Conservation (phyloP, 2,113 vertebrate species). For the Ceratotherium simum region DNA sequence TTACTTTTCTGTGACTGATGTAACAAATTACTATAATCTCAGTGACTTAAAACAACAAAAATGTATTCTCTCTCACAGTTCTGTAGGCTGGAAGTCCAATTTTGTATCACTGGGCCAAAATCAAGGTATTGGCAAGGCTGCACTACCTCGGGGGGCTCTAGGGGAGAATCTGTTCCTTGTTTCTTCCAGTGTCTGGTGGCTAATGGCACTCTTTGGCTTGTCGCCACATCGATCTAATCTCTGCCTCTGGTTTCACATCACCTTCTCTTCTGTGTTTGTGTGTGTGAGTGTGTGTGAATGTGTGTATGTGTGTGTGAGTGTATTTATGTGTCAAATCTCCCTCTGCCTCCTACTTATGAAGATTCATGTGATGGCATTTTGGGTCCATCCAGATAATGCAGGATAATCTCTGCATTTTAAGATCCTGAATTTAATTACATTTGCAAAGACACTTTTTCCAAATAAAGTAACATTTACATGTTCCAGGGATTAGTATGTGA, state of each 20-base stretch:
- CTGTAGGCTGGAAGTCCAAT: background rate
- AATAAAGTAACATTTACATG: background rate
- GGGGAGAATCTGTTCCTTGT: accelerated
- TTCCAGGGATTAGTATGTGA: background rate
- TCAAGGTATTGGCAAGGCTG: accelerated
- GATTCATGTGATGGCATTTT: background rate
- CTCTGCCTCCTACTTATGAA: background rate
- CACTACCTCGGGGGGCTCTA: accelerated
- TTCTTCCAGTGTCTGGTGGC: background rate
- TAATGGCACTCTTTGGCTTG: background rate
- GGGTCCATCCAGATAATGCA: background rate
- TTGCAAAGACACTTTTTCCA: background rate
- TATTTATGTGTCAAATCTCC: background rate
- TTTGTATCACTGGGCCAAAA: accelerated
- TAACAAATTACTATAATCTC: background rate
- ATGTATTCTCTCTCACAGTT: background rate
- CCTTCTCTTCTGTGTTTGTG: accelerated
- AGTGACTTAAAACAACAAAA: background rate
- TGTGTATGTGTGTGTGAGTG: background rate
- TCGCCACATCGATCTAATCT: accelerated
- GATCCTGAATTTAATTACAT: background rate
- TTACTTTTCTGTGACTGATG: background rate
- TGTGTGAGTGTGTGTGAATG: background rate
- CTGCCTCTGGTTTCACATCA: background rate
- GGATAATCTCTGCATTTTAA: background rate